Conservation (phyloP, 2,113 vertebrate species). For the Oncorhynchus masou region DNA sequence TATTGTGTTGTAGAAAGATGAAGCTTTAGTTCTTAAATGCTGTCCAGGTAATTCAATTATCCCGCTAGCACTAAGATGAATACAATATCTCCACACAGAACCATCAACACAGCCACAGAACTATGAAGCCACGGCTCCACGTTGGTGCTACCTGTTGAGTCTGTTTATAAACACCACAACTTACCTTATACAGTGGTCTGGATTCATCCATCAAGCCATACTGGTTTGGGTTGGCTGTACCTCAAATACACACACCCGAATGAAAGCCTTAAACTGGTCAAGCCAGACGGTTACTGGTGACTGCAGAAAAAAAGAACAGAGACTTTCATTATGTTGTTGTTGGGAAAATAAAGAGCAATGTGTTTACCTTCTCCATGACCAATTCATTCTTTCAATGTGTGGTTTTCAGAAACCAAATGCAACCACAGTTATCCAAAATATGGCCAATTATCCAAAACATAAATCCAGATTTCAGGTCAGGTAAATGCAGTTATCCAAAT, state of each 20-base stretch:
- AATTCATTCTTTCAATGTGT: slow-evolving; percentile 26
- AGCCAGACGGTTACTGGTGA: slow-evolving; percentile 71
- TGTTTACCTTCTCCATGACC: slow-evolving; percentile 63
- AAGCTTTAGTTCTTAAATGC: slow-evolving; percentile 56
- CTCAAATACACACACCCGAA: slow-evolving; percentile 60
- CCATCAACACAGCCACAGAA: slow-evolving; percentile 40
- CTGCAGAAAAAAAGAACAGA: slow-evolving; percentile 46
- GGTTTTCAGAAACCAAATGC: background rate
- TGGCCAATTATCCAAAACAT: slow-evolving; percentile 15
- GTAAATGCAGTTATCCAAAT: background rate
- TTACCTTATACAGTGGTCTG: slow-evolving; percentile 36
- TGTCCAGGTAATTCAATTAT: slow-evolving; percentile 41
- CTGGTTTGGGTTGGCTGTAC: slow-evolving; percentile 60
- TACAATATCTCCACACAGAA: slow-evolving; percentile 23
- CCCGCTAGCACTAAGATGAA: slow-evolving; percentile 31
- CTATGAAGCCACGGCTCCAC: slow-evolving; percentile 21
- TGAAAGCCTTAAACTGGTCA: slow-evolving; percentile 75
- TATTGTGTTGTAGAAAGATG: slow-evolving; percentile 47
- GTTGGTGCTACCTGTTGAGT: slow-evolving; percentile 68
- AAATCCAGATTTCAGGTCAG: background rate
- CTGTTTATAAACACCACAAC: slow-evolving; percentile 32
- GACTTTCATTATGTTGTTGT: slow-evolving; percentile 66
- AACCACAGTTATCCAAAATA: background rate
- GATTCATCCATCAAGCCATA: slow-evolving; percentile 27
- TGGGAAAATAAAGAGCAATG: slow-evolving; percentile 70